A percentile compares a stretch with the other conserved stretches of the same genome.
These are phyloP conservation scores for Ianthella basta DNA, from an alignment of 37 sponge, comb jelly and placozoan genomes.

Conservation along the genomic window DNA sequence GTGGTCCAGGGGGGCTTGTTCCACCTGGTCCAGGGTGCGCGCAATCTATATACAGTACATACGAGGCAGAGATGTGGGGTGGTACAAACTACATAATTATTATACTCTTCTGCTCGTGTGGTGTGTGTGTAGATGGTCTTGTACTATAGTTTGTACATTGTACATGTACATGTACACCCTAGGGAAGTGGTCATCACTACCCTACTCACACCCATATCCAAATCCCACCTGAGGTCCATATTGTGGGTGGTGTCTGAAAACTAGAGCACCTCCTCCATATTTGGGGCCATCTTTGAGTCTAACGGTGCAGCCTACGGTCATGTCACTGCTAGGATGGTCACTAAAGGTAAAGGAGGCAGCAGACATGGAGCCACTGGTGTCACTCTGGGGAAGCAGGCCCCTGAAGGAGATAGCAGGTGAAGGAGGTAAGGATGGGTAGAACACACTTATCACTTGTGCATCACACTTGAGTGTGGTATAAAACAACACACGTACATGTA, in stretches of 20 bases:
- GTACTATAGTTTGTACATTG: background rate
- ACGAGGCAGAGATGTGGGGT: too few species aligned
- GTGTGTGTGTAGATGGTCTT: background rate
- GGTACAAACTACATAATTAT: background rate
- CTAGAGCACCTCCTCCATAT: constrained; percentile 58
- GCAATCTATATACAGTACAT: background rate
- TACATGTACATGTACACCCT: background rate
- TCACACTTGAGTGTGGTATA: too few species aligned
- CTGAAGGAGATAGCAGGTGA: too few species aligned
- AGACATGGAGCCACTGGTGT: background rate
- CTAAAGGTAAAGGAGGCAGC: background rate
- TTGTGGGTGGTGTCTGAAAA: constrained; percentile 43
- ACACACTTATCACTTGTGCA: too few species aligned
- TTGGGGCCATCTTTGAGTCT: constrained; percentile 71
- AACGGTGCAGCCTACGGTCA: constrained; percentile 66
- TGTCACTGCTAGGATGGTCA: background rate
- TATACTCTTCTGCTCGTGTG: background rate
- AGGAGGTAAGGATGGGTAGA: background rate
- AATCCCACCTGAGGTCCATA: constrained; percentile 69
- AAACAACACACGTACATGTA: too few species aligned
- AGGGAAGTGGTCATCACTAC: too few species aligned
- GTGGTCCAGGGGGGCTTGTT: background rate
- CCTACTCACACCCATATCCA: too few species aligned
- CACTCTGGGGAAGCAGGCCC: constrained; percentile 67
- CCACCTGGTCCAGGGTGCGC: background rate